Base-by-base conservation (phyloP, 2,113 vertebrate genomes). In the Chloropsis hardwickii region DNA sequence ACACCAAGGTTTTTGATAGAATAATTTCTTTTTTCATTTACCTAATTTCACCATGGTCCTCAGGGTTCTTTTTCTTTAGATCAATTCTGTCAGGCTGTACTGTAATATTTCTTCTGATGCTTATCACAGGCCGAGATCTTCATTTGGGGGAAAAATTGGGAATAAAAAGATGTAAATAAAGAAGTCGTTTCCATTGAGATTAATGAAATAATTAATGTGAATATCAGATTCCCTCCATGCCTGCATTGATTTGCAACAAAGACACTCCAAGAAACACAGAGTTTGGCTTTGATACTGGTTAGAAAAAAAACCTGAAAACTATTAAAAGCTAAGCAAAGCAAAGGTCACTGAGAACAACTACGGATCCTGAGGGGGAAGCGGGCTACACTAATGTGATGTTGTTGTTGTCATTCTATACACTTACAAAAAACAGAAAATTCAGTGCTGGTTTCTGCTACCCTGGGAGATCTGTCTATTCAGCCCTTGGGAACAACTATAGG, bases 71-170 rank as follows among this genome's bases (percentile, higher is more conserved):
- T 95, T 97, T 97, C 95, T 96, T 98, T n/a, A 98, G 96, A 81
- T 98, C 98, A 92, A 98, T 98, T 95, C 70, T 98, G 47, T 88
- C 95, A 39, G 99, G 99, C 64, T 97, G 98, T 80, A 98, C 98
- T 85, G 94, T 98, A 93, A 99, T 91, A 33, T 97, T 98, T 97
- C 97, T 99, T 86, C 72, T 97, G 85, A 99, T 98, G 88, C 95
- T 99, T 95, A 99, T 96, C 74, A 99, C 98, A 48, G 99, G 98
- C 74, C 98, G 98, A 81, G 99, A 97, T 93, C 99, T 99, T 94
- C 35, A 78, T 89, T 79, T 61, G n/a, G 12, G 20, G 17, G 14
- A 4, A 60, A 44, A 69, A 74, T 5, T 3, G 4, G 5, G 16
- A 80, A 85, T 25, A 16, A 64, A 84, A 69, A 80, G 3, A 5